A percentile compares a stretch with the other conserved stretches of the same genome.
Conservation (phyloP, 2,888 invertebrate species). For the Cacoxenus indagator region DNA sequence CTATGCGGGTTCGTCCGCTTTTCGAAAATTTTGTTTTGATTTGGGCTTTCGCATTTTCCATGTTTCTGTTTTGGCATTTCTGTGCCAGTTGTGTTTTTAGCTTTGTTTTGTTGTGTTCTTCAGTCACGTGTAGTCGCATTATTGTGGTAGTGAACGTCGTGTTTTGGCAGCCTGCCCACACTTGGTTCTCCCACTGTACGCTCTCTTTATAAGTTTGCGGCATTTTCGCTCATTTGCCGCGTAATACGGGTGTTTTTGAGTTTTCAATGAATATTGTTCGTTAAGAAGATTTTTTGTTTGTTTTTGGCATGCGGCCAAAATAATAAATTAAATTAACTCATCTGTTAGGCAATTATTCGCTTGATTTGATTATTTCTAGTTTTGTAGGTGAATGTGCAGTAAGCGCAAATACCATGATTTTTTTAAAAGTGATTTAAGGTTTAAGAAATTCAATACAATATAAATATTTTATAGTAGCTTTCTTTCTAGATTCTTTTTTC, state of each 20-base stretch:
- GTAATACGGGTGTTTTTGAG: neutral
- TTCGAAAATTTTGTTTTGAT: slow-evolving; percentile 42
- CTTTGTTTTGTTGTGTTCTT: slow-evolving; percentile 32
- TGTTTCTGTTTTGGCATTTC: slow-evolving; percentile 20
- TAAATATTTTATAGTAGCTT: too few relatives aligned
- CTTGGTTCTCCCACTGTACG: neutral
- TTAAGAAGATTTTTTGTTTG: neutral
- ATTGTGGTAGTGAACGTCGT: neutral
- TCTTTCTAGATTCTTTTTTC: too few relatives aligned
- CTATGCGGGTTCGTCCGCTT: slow-evolving; percentile 37
- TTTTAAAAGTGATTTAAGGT: too few relatives aligned
- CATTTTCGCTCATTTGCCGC: neutral
- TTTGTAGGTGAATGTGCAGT: neutral
- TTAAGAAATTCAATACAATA: too few relatives aligned
- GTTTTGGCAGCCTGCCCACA: slow-evolving; percentile 5
- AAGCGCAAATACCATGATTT: neutral
- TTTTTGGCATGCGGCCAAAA: slow-evolving; percentile 24
- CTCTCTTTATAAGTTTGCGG: neutral
- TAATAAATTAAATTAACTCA: slow-evolving; percentile 9
- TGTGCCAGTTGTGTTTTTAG: slow-evolving; percentile 27
- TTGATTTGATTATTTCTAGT: slow-evolving; percentile 11
- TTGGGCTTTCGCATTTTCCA: slow-evolving; percentile 31
- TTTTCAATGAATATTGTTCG: slow-evolving; percentile 11
- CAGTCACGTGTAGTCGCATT: slow-evolving; percentile 34
- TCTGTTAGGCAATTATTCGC: slow-evolving; percentile 7